Percentiles rank a stretch among this genome's conserved stretches.
phyloP scores from a whole-genome alignment of 2,888 invertebrate species.

The Lissocephala sabroskyi region DNA sequence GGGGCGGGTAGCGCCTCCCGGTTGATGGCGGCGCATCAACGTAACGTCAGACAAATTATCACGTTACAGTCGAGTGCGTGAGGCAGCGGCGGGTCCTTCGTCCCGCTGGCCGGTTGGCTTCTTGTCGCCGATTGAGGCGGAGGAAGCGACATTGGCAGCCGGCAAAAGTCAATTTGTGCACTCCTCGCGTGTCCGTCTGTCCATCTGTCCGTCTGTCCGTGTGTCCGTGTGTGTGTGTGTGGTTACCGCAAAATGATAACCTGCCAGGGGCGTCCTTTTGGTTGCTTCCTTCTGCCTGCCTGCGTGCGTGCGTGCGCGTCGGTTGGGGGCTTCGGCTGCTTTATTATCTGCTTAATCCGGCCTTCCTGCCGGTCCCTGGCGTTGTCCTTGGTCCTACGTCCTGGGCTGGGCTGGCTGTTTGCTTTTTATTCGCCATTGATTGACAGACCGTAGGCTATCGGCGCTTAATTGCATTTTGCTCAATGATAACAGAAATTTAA shows the following conservation, averaged over 20 bases:
- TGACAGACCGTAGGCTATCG: conserved; percentile 65
- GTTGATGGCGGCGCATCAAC: conserved; percentile 29
- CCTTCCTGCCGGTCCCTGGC: conserved; percentile 17
- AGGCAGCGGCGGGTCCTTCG: conserved; percentile 25
- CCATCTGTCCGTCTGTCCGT: conserved; percentile 8
- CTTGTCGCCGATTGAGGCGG: conserved; percentile 56
- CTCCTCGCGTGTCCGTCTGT: conserved; percentile 16
- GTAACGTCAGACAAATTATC: conserved; percentile 67
- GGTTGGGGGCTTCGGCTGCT: too few species aligned
- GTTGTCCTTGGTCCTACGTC: too few species aligned
- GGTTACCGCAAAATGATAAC: conserved; percentile 52
- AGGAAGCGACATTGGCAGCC: conserved; percentile 13
- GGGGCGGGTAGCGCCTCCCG: conserved; percentile 10
- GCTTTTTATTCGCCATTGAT: conserved; percentile 50
- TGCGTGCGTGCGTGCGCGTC: too few species aligned
- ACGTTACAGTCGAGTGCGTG: conserved; percentile 67
- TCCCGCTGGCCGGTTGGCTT: conserved; percentile 36
- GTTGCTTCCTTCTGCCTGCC: conserved; percentile 18
- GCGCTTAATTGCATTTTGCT: conserved; percentile 67
- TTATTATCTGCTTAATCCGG: too few species aligned
- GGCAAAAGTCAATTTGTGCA: conserved; percentile 64
- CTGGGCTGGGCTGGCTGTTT: too few species aligned
- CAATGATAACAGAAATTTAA: conserved; percentile 66
- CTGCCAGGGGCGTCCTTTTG: not conserved
- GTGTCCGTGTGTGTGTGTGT: conserved; percentile 23